A percentile compares a stretch with the other conserved stretches of the same genome.
Evolutionary conservation across 1,140 invertebrate genomes (phyloP).

Genomic region (Orussus abietinus): DNA sequence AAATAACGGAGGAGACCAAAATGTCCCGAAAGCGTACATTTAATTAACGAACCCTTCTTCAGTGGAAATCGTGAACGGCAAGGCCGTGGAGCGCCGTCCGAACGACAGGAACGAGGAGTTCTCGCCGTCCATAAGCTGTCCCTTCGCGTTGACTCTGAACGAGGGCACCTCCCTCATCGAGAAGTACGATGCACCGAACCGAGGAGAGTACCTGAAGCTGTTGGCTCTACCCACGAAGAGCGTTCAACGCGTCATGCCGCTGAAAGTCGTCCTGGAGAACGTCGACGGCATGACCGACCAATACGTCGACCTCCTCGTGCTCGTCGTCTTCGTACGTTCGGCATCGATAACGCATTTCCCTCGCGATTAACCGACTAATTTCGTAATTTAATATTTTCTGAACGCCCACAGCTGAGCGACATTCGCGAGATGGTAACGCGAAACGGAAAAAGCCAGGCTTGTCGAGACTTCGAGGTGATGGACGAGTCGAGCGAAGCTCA

Average conservation of each 20-base stretch:
- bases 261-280: constrained; percentile 40
- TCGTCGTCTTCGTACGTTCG: constrained; percentile 48
- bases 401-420: constrained; percentile 35
- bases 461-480: constrained; percentile 37
- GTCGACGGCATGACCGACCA: constrained; percentile 40
- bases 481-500: constrained; percentile 31
- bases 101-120: constrained; percentile 58
- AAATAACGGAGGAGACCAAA: too few relatives aligned
- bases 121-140: constrained; percentile 60
- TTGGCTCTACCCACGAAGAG: constrained; percentile 60
- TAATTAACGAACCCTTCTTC: too few relatives aligned
- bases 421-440: constrained; percentile 38
- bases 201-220: constrained; percentile 48
- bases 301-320: constrained; percentile 46
- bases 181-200: constrained; percentile 54
- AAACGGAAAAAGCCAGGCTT: constrained; percentile 37
- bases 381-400: constrained; percentile 3
- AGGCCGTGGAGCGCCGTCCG: constrained; percentile 54
- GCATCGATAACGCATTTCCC: not conserved
- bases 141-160: constrained; percentile 58
- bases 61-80: constrained; percentile 62
- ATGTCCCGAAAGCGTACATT: too few relatives aligned
- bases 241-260: constrained; percentile 21
- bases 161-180: constrained; percentile 58
- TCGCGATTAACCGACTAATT: not conserved